Conservation (phyloP, 1,140 invertebrate genomes). For the Zaprionus ornatus region DNA sequence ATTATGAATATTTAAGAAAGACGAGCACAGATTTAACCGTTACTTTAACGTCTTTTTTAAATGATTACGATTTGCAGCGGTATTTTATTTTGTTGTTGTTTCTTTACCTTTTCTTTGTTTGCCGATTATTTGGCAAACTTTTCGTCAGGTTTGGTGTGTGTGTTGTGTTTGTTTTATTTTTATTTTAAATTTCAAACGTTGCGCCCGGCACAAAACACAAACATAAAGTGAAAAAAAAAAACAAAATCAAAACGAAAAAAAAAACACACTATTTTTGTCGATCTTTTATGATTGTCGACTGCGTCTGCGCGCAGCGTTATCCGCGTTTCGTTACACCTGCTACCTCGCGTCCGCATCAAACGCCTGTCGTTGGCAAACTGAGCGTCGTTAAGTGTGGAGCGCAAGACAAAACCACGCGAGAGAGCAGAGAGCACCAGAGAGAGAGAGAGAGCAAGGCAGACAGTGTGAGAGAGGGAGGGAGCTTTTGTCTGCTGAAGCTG, state of each 20-base stretch:
- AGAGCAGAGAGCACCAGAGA: slow-evolving; percentile 13
- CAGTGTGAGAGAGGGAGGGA: slow-evolving; percentile 15
- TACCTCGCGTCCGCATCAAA: slow-evolving; percentile 61
- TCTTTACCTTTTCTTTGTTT: slow-evolving; percentile 46
- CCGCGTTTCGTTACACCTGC: slow-evolving; percentile 29
- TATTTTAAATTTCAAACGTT: slow-evolving; percentile 21
- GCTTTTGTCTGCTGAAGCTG: slow-evolving; percentile 24
- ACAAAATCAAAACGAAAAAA: slow-evolving; percentile 20
- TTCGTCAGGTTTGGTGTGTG: slow-evolving; percentile 35
- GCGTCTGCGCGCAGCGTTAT: slow-evolving; percentile 61
- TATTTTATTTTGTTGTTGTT: not conserved
- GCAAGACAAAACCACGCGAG: slow-evolving; percentile 46
- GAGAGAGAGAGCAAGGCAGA: slow-evolving; percentile 6
- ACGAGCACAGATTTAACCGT: slow-evolving; percentile 54
- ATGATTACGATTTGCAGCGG: slow-evolving; percentile 8
- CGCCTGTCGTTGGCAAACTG: slow-evolving; percentile 54
- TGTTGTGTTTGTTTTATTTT: slow-evolving; percentile 25
- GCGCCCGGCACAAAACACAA: slow-evolving; percentile 41
- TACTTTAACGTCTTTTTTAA: slow-evolving; percentile 40
- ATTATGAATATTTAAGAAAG: slow-evolving; percentile 42
- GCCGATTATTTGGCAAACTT: slow-evolving; percentile 39
- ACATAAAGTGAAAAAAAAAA: slow-evolving; percentile 32
- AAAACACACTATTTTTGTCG: slow-evolving; percentile 44
- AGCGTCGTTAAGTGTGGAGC: slow-evolving; percentile 41
- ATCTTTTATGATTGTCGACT: slow-evolving; percentile 40